Evolutionary conservation across 2,888 invertebrate genomes (phyloP).

Genomic region (Spodoptera exigua): DNA sequence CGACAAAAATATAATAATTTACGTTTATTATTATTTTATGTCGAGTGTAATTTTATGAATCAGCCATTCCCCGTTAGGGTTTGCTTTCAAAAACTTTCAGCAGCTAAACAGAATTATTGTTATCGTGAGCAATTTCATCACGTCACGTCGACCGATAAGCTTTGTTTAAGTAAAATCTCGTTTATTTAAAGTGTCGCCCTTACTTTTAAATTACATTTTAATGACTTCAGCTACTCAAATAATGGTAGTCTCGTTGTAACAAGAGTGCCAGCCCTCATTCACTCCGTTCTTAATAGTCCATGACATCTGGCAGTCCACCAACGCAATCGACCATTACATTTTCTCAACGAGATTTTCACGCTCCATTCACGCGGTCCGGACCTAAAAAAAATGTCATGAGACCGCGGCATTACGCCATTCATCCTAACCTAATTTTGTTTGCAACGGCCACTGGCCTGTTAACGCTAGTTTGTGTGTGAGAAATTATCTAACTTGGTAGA

Average conservation of each 20-base stretch:
- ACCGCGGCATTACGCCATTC: constrained; percentile 58
- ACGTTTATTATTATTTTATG: constrained; percentile 30
- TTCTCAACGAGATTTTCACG: constrained; percentile 63
- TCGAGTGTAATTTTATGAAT: constrained; percentile 31
- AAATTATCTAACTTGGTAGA: constrained; percentile 16
- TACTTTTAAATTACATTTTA: constrained; percentile 21
- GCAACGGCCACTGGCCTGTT: constrained; percentile 55
- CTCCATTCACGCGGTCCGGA: constrained; percentile 59
- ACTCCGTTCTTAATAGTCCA: constrained; percentile 54
- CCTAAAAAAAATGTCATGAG: constrained; percentile 58
- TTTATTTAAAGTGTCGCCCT: constrained; percentile 9
- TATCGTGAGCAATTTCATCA: constrained; percentile 26
- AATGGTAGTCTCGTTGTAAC: constrained; percentile 31
- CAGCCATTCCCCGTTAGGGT: constrained; percentile 13
- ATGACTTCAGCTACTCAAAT: constrained; percentile 25
- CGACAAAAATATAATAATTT: constrained; percentile 36
- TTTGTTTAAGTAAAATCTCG: constrained; percentile 5
- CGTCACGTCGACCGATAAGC: background rate
- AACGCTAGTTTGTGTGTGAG: constrained; percentile 20
- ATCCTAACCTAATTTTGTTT: constrained; percentile 65
- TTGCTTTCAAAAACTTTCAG: constrained; percentile 1
- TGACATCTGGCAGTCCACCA: constrained; percentile 61
- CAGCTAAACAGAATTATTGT: constrained; percentile 14
- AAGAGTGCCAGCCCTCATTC: constrained; percentile 52
- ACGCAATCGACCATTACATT: constrained; percentile 61